phyloP scores from a whole-genome alignment of 2,888 invertebrate species.

The Ernsta delagoae region DNA sequence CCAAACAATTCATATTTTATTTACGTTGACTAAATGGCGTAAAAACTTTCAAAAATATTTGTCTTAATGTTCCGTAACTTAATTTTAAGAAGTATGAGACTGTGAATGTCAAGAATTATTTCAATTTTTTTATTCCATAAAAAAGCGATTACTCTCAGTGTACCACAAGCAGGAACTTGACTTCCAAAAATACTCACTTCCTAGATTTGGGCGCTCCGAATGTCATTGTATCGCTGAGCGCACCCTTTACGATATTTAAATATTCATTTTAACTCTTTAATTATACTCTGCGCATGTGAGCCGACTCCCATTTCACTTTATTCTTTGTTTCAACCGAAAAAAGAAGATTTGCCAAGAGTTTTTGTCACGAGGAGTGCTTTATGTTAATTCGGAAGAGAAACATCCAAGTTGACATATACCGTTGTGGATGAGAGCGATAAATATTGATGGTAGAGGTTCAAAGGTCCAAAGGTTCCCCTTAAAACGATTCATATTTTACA shows the following conservation, averaged over 20 bases:
- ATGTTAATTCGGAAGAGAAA: constrained; percentile 46
- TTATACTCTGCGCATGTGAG: constrained; percentile 80
- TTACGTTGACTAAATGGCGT: no score
- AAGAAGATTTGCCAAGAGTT: constrained; percentile 47
- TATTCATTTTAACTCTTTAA: constrained; percentile 83
- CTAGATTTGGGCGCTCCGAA: constrained; percentile 75
- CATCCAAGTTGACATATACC: constrained; percentile 31
- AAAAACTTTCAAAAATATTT: no score
- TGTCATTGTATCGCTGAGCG: constrained; percentile 74
- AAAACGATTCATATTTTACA: constrained; percentile 10
- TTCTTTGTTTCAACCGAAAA: constrained; percentile 52
- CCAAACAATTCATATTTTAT: no score
- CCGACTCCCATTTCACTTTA: constrained; percentile 59
- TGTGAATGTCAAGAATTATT: no score
- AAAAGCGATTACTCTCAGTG: constrained; percentile 51
- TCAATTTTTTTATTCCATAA: no score
- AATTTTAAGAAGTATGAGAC: no score
- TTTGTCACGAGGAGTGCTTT: constrained; percentile 49
- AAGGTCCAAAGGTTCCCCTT: neutral
- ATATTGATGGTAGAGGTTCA: constrained; percentile 34
- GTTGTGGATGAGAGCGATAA: constrained; percentile 27
- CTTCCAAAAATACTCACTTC: constrained; percentile 79
- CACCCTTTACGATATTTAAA: constrained; percentile 78
- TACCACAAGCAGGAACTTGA: constrained; percentile 56
- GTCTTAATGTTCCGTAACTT: no score